Base-by-base conservation (phyloP, 1,140 invertebrate species). In the Agrypnia vestita region DNA sequence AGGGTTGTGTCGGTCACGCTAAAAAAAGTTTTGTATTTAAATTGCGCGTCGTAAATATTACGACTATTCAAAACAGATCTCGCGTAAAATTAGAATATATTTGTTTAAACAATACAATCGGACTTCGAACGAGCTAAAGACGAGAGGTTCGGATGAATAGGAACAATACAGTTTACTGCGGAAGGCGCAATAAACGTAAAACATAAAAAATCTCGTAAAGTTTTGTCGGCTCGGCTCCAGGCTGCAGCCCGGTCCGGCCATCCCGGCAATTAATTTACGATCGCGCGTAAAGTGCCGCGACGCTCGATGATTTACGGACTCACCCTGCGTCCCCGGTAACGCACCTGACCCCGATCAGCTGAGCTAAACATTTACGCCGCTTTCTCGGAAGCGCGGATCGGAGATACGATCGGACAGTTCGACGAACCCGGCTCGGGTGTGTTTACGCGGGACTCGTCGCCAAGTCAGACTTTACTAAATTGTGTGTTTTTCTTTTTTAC, bases 401-500 rank as follows among this genome's bases (percentile, higher is more conserved):
- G 10, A 15, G 21, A 59, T 59, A 0, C 10, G 13, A 67, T 35
- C 19, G 21, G 1, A 35, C 56, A 15, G 47, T 47, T 51, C 67
- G 25, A 51, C 47, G 46, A 71, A 71, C 67, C 47, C 11, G 11
- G 49, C 53, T 73, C 11, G 71, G 53, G 49, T 73, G 71, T 73
- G 71, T 56, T 47, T 21, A 15, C 15, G 55, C 12, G 15, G 17
- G 21, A 25, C 19, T 25, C 46, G 12, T 69, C 1, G 25, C 46
- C 47, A 69, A 47, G 47, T 53, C 19, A 73, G 49, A 73, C 74
- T 59, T 76, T 77, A 78, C 72, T 77, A 73, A 80, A 61, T 79
- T 80, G 78, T 82, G 76, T 62, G 82, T 83, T 83, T 84, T 64
- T 73, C 55, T 78, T 73, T 55, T 78, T 49, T 76, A 35, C 25